These are phyloP conservation scores for Ganaspis brasiliensis DNA, from an alignment of 2,888 invertebrate genomes.

Conservation along the genomic window DNA sequence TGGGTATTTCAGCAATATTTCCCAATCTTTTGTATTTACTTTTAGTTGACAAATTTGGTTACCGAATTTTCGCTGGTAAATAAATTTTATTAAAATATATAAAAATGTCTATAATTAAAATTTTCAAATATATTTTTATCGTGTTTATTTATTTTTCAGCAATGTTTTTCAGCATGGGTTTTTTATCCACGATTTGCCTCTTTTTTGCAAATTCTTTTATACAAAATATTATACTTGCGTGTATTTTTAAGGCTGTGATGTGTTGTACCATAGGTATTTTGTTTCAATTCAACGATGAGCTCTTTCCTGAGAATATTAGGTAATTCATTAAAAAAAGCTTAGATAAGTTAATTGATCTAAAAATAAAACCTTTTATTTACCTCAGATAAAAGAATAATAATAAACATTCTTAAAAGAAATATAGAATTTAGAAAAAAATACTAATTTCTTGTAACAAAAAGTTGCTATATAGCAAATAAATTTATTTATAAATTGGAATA, in stretches of 20 bases:
- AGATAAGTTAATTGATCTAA: too few relatives aligned
- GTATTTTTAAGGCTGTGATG: conserved; percentile 88
- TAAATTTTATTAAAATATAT: not conserved
- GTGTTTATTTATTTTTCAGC: not conserved
- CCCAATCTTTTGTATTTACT: not conserved
- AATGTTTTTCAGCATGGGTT: conserved; percentile 84
- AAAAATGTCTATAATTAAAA: not conserved
- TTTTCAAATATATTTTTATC: not conserved
- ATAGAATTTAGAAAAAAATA: too few relatives aligned
- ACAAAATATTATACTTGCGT: conserved; percentile 87
- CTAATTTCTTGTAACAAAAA: too few relatives aligned
- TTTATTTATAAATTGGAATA: too few relatives aligned
- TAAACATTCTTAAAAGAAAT: too few relatives aligned
- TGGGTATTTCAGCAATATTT: conserved; percentile 6
- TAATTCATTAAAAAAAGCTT: conserved; percentile 77
- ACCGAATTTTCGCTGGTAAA: not conserved
- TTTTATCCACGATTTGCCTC: conserved; percentile 86
- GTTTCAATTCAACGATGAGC: conserved; percentile 88
- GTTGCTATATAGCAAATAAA: too few relatives aligned
- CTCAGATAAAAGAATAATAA: too few relatives aligned
- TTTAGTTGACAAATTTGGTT: not conserved
- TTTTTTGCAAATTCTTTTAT: conserved; percentile 87
- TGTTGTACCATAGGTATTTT: conserved; percentile 89
- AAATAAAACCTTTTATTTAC: too few relatives aligned
- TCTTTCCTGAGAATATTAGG: conserved; percentile 90